Evolutionary conservation across 2,888 invertebrate species (phyloP).

Genomic region (Plebejus argus): DNA sequence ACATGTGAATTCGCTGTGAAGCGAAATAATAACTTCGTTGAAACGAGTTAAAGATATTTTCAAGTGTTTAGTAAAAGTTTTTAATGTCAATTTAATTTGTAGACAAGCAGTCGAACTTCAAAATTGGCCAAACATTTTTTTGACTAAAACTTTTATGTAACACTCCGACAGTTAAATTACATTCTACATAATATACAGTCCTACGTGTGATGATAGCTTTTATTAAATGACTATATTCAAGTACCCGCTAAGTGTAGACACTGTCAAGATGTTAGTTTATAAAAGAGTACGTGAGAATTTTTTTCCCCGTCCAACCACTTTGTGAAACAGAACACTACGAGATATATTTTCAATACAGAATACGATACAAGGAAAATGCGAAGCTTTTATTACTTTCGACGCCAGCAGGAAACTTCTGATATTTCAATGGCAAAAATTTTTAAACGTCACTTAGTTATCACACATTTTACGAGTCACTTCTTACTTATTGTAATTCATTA

Average conservation of each 20-base stretch:
- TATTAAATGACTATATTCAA: not conserved
- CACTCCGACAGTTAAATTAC: too few species aligned
- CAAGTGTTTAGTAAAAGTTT: too few species aligned
- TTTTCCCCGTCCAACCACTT: conserved; percentile 4
- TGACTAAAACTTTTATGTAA: too few species aligned
- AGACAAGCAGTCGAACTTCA: too few species aligned
- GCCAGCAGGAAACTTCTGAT: not conserved
- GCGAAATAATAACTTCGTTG: too few species aligned
- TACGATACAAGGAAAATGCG: not conserved
- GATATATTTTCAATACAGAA: conserved; percentile 12
- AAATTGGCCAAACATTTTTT: too few species aligned
- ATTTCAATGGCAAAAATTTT: not conserved
- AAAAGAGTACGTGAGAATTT: conserved; percentile 2
- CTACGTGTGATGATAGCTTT: too few species aligned
- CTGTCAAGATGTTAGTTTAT: not conserved
- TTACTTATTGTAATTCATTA: too few species aligned
- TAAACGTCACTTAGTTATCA: not conserved
- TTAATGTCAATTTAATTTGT: too few species aligned
- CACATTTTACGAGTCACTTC: not conserved
- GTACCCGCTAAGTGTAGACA: not conserved
- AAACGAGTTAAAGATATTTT: too few species aligned
- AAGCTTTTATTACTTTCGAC: not conserved
- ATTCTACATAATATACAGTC: too few species aligned
- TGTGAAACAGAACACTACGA: not conserved
- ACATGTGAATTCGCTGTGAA: too few species aligned